A percentile compares a stretch with the other conserved stretches of the same genome.
These are phyloP conservation scores for Daphoenositta chrysoptera DNA, from an alignment of 2,113 vertebrate genomes.

Conservation along the genomic window DNA sequence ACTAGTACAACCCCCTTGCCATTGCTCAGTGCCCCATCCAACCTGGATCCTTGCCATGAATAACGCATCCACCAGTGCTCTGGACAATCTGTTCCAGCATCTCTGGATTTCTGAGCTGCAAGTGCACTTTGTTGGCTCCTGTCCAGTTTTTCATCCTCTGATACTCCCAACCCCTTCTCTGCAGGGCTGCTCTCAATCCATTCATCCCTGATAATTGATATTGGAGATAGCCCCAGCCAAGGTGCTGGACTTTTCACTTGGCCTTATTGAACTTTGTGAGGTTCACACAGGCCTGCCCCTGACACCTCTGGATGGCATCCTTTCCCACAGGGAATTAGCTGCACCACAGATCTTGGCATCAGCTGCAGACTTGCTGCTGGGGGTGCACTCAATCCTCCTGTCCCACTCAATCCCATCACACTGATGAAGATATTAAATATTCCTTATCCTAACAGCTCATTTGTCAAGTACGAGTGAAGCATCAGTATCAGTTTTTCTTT, in stretches of 20 bases:
- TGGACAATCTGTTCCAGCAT: no score
- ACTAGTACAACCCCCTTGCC: no score
- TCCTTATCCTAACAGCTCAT: neutral
- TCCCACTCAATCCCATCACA: neutral
- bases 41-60: neutral
- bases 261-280: neutral
- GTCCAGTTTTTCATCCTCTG: neutral
- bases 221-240: accelerated
- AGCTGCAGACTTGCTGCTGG: neutral
- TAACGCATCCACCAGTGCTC: no score
- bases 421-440: neutral
- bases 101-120: neutral
- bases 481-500: neutral
- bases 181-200: neutral
- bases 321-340: neutral
- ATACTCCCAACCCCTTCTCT: neutral
- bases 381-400: accelerated
- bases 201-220: neutral
- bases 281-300: neutral
- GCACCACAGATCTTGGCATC: accelerated
- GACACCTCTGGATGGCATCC: neutral
- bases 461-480: neutral
- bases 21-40: neutral
- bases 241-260: neutral
- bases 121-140: no score